These are phyloP conservation scores for Bos javanicus DNA, from an alignment of 2,113 vertebrate genomes.

Conservation along the genomic window DNA sequence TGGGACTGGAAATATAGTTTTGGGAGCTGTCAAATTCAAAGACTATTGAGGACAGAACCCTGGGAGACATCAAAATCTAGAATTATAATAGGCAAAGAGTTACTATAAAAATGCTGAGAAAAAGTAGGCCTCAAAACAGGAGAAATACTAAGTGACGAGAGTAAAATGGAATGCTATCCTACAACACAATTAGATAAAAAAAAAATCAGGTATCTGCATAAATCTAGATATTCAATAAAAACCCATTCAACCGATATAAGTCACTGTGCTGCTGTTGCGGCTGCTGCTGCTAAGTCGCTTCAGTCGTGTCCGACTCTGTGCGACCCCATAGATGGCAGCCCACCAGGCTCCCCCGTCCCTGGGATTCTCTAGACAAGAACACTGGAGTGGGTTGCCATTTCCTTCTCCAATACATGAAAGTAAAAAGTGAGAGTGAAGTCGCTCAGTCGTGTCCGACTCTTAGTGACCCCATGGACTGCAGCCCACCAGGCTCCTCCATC, in stretches of 20 bases:
- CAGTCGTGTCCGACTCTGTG: too few relatives aligned
- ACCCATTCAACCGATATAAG: neutral
- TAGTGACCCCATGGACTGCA: too few relatives aligned
- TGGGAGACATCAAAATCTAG: neutral
- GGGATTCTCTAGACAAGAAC: too few relatives aligned
- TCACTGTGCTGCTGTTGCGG: neutral
- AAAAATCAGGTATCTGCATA: neutral
- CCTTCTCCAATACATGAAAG: too few relatives aligned
- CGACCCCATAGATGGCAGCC: too few relatives aligned
- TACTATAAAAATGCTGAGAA: neutral
- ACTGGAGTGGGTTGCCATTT: too few relatives aligned
- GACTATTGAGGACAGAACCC: neutral
- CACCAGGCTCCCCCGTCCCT: too few relatives aligned
- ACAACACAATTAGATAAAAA: neutral
- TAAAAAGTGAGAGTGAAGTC: too few relatives aligned
- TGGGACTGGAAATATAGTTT: neutral
- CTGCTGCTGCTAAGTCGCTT: too few relatives aligned
- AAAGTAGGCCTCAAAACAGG: neutral
- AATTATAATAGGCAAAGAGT: neutral
- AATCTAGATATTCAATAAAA: neutral
- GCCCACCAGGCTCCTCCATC: too few relatives aligned
- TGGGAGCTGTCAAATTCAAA: neutral
- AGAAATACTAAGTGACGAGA: neutral
- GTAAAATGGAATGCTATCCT: neutral
- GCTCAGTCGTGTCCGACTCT: fast-evolving